Percentiles rank a stretch among this genome's conserved stretches.
phyloP scores from a whole-genome alignment of 1,140 invertebrate species.

The Aphidius gifuensis region DNA sequence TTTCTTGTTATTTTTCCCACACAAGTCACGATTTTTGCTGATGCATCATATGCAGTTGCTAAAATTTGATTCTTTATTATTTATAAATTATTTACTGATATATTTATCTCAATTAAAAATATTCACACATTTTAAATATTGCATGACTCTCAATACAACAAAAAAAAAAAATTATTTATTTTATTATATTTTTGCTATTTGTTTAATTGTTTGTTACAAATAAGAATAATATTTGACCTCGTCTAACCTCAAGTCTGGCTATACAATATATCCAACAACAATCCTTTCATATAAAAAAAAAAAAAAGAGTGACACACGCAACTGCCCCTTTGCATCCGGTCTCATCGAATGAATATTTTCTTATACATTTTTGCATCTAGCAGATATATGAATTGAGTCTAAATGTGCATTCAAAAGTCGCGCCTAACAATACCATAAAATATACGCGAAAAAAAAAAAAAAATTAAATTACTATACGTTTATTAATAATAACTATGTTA shows the following conservation, averaged over 20 bases:
- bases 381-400: neutral
- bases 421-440: slow-evolving; percentile 38
- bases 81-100: neutral
- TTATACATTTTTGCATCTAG: neutral
- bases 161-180: too few species aligned
- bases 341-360: slow-evolving; percentile 46
- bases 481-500: slow-evolving; percentile 55
- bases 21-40: slow-evolving; percentile 54
- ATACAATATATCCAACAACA: neutral
- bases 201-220: neutral
- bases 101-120: too few species aligned
- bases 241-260: slow-evolving; percentile 42
- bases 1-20: slow-evolving; percentile 50
- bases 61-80: slow-evolving; percentile 14
- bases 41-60: slow-evolving; percentile 47
- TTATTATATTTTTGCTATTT: neutral
- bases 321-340: slow-evolving; percentile 54
- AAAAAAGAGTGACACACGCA: slow-evolving; percentile 37
- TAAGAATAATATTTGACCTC: slow-evolving; percentile 41
- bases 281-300: too few species aligned
- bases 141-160: too few species aligned
- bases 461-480: slow-evolving; percentile 25
- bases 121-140: too few species aligned
- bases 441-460: slow-evolving; percentile 25
- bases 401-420: slow-evolving; percentile 25